Conservation (phyloP, 2,113 vertebrate genomes). For the Lepisosteus osseus region DNA sequence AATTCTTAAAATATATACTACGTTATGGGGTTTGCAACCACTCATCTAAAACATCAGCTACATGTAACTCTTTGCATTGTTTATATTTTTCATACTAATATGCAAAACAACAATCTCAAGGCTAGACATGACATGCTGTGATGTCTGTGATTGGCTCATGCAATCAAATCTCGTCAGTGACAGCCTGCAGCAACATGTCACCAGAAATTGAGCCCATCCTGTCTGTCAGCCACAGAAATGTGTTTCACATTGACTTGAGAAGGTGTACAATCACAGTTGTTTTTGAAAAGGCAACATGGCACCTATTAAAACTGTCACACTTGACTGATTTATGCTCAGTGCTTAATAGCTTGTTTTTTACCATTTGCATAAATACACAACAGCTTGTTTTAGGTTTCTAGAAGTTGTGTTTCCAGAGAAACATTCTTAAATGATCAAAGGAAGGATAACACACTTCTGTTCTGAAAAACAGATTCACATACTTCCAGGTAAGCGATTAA, state of each 20-base stretch:
- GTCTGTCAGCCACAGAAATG: conserved; percentile 22
- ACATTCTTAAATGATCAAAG: no score
- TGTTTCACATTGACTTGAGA: conserved; percentile 21
- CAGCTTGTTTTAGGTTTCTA: no score
- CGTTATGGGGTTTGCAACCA: no score
- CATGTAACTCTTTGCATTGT: no score
- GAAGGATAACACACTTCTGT: no score
- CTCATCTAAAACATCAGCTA: no score
- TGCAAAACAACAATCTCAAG: neutral
- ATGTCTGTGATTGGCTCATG: neutral
- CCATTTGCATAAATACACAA: no score
- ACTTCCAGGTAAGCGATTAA: no score
- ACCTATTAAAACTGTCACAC: conserved; percentile 9
- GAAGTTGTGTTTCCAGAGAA: no score
- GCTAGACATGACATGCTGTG: neutral
- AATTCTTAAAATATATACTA: no score
- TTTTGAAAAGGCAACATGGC: conserved; percentile 1
- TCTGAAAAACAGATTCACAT: no score
- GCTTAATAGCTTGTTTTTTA: conserved; percentile 14
- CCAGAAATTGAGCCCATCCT: conserved; percentile 5
- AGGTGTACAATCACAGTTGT: conserved; percentile 20
- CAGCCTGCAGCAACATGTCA: conserved; percentile 11
- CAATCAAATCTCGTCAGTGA: neutral
- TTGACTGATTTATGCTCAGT: conserved; percentile 24
- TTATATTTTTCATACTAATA: no score